A percentile compares a stretch with the other conserved stretches of the same genome.
Conservation (phyloP, 1,140 invertebrate genomes). For the Papilio xuthus region DNA sequence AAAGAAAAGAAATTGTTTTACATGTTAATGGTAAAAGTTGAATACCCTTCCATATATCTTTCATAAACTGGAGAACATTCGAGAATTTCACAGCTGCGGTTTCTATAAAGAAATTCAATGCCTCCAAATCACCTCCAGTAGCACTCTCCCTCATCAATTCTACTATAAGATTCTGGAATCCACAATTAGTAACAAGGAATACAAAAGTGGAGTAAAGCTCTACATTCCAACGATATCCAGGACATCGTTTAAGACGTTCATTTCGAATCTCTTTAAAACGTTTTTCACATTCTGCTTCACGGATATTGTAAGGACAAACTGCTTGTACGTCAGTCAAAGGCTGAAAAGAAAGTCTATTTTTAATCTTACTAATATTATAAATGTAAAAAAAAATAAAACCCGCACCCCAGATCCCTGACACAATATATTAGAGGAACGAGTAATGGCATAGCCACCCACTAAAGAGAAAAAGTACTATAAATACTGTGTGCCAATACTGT, state of each 20-base stretch:
- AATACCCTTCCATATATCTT: not conserved
- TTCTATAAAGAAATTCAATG: conserved; percentile 14
- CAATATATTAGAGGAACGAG: no score
- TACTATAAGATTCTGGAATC: conserved; percentile 3
- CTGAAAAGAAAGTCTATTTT: not conserved
- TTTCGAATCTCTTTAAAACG: not conserved
- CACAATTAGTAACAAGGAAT: conserved; percentile 5
- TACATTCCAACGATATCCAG: not conserved
- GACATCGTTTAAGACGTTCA: not conserved
- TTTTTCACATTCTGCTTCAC: not conserved
- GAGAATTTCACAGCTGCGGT: not conserved
- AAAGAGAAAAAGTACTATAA: no score
- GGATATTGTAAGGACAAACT: conserved; percentile 6
- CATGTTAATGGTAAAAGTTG: not conserved
- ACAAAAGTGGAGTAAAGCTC: not conserved
- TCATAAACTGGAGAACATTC: not conserved
- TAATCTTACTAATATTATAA: no score
- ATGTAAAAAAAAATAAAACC: no score
- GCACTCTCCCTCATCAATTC: not conserved
- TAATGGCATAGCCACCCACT: no score
- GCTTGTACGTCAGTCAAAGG: not conserved
- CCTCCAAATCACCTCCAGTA: not conserved
- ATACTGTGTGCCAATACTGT: no score
- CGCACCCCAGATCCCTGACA: no score
- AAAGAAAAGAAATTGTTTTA: not conserved